Evolutionary conservation across 1,140 invertebrate species (phyloP).

Genomic region (Drosophila parabipectinata): DNA sequence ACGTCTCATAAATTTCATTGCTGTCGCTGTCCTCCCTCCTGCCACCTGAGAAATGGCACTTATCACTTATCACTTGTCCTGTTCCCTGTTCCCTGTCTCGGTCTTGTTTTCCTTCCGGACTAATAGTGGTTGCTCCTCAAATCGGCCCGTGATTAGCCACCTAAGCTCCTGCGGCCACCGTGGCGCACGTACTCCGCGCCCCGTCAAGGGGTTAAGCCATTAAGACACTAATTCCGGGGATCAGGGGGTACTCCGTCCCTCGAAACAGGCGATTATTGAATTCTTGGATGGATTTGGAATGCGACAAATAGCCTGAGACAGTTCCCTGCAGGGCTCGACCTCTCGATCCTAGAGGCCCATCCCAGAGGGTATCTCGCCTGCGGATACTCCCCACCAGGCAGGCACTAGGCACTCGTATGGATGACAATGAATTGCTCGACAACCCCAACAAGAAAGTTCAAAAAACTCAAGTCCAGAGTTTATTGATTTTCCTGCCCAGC

Average conservation of each 20-base stretch:
- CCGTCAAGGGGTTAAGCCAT: constrained; percentile 7
- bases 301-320: constrained; percentile 30
- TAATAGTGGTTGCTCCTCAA: background rate
- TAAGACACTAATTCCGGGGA: constrained; percentile 35
- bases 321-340: too few species aligned
- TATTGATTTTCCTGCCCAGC: constrained; percentile 57
- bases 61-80: constrained; percentile 69
- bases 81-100: background rate
- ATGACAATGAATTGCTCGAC: constrained; percentile 33
- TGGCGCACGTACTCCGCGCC: constrained; percentile 20
- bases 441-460: constrained; percentile 53
- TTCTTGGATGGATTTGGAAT: constrained; percentile 27
- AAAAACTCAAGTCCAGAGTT: constrained; percentile 63
- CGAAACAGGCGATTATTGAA: background rate
- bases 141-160: constrained; percentile 22
- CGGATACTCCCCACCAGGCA: background rate
- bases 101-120: too few species aligned
- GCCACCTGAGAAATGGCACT: constrained; percentile 76
- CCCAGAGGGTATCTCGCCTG: background rate
- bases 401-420: background rate
- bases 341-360: too few species aligned
- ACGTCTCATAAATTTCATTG: constrained; percentile 75
- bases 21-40: constrained; percentile 54
- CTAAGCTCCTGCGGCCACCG: constrained; percentile 20
- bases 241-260: background rate